phyloP scores from a whole-genome alignment of 2,113 vertebrate species.

The Pandion haliaetus region DNA sequence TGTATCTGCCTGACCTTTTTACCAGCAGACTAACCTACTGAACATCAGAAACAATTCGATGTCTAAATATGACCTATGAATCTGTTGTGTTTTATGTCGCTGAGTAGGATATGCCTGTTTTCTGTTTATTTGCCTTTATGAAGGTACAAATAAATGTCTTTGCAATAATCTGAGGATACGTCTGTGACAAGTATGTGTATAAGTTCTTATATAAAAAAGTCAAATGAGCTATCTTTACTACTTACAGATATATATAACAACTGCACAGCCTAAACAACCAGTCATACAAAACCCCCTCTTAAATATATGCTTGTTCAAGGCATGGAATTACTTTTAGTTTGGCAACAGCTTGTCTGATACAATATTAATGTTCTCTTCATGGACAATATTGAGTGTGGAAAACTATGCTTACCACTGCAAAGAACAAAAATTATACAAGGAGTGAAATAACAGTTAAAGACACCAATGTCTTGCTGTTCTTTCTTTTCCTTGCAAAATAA shows the following conservation, averaged over 20 bases:
- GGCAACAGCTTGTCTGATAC: not conserved
- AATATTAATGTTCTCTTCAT: not conserved
- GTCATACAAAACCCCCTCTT: not conserved
- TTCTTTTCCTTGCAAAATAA: not conserved
- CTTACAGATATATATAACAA: not conserved
- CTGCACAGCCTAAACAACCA: not conserved
- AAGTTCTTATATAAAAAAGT: not conserved
- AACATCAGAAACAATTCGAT: rapidly evolving
- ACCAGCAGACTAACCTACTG: not conserved
- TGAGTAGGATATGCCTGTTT: not conserved
- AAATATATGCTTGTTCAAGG: not conserved
- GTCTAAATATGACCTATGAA: not conserved
- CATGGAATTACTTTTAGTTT: not conserved
- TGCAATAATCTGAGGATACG: not conserved
- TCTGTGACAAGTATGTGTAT: not conserved
- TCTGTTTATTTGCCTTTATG: not conserved
- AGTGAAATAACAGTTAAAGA: not conserved
- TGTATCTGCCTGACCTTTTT: not conserved
- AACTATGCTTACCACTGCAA: not conserved
- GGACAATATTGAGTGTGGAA: not conserved
- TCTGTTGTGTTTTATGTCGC: not conserved
- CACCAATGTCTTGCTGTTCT: not conserved
- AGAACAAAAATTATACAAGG: not conserved
- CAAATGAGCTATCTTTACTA: not conserved
- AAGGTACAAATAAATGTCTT: not conserved